These are phyloP conservation scores for Hirudo medicinalis DNA, from an alignment of 1,140 invertebrate species.

Conservation along the genomic window DNA sequence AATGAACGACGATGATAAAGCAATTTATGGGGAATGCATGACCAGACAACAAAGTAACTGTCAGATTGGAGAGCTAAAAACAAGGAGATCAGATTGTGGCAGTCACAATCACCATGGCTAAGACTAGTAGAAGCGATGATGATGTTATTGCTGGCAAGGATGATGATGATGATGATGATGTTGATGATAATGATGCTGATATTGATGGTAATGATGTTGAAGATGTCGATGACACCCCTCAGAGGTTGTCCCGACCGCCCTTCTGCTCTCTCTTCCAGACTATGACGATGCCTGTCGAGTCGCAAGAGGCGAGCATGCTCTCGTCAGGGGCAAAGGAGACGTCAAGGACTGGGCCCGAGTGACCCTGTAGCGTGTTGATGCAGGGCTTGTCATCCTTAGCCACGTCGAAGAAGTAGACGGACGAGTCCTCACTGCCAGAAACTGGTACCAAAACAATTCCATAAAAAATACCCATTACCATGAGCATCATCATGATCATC, in stretches of 20 bases:
- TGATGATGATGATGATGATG: not conserved
- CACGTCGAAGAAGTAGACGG: slow-evolving; percentile 69
- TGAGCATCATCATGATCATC: not conserved
- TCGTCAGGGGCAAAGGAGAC: slow-evolving; percentile 80
- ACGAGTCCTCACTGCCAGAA: slow-evolving; percentile 70
- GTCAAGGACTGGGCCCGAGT: slow-evolving; percentile 64
- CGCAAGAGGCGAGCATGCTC: slow-evolving; percentile 67
- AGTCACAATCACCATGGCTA: no score
- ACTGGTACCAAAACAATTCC: slow-evolving; percentile 42
- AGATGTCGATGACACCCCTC: not conserved
- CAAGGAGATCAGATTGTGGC: no score
- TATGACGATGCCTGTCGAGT: slow-evolving; percentile 68
- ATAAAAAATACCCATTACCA: no score
- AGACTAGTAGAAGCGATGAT: no score
- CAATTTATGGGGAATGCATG: no score
- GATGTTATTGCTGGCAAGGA: no score
- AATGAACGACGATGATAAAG: no score
- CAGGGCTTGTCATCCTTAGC: slow-evolving; percentile 54
- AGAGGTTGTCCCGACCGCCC: not conserved
- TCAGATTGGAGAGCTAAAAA: no score
- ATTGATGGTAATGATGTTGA: no score
- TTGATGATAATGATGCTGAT: not conserved
- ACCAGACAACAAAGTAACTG: no score
- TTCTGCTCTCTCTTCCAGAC: slow-evolving; percentile 56
- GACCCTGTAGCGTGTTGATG: slow-evolving; percentile 69